phyloP scores from a whole-genome alignment of 2,888 invertebrate species.

The Scaptodrosophila latifasciaeformis region DNA sequence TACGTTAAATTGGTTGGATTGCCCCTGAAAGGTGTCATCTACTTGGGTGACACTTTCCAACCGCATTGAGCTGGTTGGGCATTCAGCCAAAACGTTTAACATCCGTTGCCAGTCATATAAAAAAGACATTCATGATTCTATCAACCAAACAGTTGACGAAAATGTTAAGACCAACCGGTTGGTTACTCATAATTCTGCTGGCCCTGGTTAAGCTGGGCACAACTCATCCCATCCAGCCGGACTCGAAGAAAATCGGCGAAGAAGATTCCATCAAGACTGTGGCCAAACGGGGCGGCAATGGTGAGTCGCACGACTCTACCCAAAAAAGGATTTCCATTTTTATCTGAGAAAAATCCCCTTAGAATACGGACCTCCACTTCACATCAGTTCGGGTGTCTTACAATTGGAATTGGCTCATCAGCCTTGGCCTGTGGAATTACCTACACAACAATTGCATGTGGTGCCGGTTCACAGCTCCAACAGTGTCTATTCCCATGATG shows the following conservation, averaged over 20 bases:
- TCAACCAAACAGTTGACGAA: slow-evolving; percentile 3
- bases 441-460: slow-evolving; percentile 31
- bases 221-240: slow-evolving; percentile 2
- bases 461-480: slow-evolving; percentile 15
- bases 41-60: background rate
- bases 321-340: background rate
- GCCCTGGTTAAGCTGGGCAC: background rate
- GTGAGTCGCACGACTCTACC: too few relatives aligned
- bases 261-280: slow-evolving; percentile 9
- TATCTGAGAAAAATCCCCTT: background rate
- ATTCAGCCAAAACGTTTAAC: slow-evolving; percentile 49
- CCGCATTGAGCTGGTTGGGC: slow-evolving; percentile 42
- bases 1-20: too few relatives aligned
- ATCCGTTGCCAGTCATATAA: slow-evolving; percentile 47
- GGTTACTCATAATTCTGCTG: slow-evolving; percentile 18
- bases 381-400: slow-evolving; percentile 57
- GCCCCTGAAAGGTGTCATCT: too few relatives aligned
- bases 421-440: slow-evolving; percentile 3
- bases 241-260: background rate
- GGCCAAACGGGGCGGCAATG: slow-evolving; percentile 29
- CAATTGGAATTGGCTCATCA: slow-evolving; percentile 23
- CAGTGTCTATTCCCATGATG: background rate
- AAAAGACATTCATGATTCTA: slow-evolving; percentile 15
- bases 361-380: slow-evolving; percentile 54
- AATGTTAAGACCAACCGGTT: slow-evolving; percentile 28